Percentiles rank a stretch among this genome's conserved stretches.
These are phyloP conservation scores for Hedya salicella DNA, from an alignment of 2,888 invertebrate genomes.

Conservation along the genomic window DNA sequence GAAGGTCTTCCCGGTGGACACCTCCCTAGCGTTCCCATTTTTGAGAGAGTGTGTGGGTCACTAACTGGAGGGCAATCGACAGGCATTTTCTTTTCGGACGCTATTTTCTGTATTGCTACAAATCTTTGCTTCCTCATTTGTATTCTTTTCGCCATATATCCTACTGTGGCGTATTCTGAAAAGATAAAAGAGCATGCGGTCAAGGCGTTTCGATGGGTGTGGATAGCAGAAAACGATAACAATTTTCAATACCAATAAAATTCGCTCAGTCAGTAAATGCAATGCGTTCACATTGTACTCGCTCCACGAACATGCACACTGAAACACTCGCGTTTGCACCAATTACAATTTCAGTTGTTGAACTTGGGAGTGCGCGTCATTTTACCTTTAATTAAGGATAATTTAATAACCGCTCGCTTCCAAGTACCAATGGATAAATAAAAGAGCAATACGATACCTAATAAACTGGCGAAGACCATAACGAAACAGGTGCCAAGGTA, in stretches of 20 bases:
- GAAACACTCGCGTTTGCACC: constrained; percentile 11
- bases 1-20: constrained; percentile 82
- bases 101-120: constrained; percentile 95
- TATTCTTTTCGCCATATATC: constrained; percentile 98
- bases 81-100: constrained; percentile 95
- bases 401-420: neutral
- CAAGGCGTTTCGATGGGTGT: constrained; percentile 39
- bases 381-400: neutral
- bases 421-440: constrained; percentile 49
- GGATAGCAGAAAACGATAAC: neutral
- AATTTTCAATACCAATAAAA: neutral
- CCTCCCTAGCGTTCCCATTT: constrained; percentile 91
- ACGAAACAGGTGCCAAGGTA: constrained; percentile 99
- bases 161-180: constrained; percentile 98
- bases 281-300: constrained; percentile 6
- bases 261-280: constrained; percentile 25
- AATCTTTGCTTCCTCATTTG: constrained; percentile 98
- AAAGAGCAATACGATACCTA: constrained; percentile 87
- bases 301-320: neutral
- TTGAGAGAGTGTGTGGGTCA: constrained; percentile 88
- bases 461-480: constrained; percentile 98
- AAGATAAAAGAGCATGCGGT: constrained; percentile 60
- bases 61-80: constrained; percentile 90
- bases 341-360: neutral
- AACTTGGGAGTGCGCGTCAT: neutral